Conservation (phyloP, 2,888 invertebrate genomes). For the Synergus japonicus region DNA sequence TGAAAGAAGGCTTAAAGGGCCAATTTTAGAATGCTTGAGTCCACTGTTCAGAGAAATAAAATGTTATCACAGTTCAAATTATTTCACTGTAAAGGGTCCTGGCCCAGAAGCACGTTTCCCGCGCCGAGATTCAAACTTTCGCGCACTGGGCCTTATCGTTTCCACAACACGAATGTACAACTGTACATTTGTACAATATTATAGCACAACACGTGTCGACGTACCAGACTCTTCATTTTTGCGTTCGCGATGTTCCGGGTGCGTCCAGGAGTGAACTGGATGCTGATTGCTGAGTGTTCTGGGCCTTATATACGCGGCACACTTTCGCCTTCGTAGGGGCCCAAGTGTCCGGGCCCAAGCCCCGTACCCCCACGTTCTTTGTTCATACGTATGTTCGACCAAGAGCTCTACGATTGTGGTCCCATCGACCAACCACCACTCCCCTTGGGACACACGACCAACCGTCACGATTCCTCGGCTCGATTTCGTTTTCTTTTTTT, state of each 20-base stretch:
- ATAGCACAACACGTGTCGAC: constrained; percentile 55
- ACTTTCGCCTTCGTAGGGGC: constrained; percentile 79
- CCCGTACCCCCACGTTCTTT: constrained; percentile 76
- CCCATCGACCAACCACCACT: constrained; percentile 69
- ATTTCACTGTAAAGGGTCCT: neutral
- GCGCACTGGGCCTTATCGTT: constrained; percentile 21
- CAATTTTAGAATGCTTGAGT: neutral
- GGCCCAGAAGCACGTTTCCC: neutral
- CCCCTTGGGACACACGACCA: constrained; percentile 71
- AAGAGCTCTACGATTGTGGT: constrained; percentile 62
- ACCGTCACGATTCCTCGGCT: constrained; percentile 67
- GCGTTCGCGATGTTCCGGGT: constrained; percentile 76
- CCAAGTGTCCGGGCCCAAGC: constrained; percentile 62
- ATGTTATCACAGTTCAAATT: neutral
- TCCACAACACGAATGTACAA: constrained; percentile 29
- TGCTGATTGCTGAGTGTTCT: constrained; percentile 78
- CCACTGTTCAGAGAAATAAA: neutral
- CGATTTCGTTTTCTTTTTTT: constrained; percentile 60
- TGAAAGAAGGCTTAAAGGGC: neutral
- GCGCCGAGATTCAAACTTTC: constrained; percentile 11
- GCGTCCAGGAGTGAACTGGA: constrained; percentile 81
- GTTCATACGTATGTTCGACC: constrained; percentile 63
- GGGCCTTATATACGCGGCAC: constrained; percentile 80
- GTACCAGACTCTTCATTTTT: constrained; percentile 77
- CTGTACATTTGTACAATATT: neutral